A percentile compares a stretch with the other conserved stretches of the same genome.
Conservation (phyloP, 2,113 vertebrate genomes). For the Sceloporus tristichus region DNA sequence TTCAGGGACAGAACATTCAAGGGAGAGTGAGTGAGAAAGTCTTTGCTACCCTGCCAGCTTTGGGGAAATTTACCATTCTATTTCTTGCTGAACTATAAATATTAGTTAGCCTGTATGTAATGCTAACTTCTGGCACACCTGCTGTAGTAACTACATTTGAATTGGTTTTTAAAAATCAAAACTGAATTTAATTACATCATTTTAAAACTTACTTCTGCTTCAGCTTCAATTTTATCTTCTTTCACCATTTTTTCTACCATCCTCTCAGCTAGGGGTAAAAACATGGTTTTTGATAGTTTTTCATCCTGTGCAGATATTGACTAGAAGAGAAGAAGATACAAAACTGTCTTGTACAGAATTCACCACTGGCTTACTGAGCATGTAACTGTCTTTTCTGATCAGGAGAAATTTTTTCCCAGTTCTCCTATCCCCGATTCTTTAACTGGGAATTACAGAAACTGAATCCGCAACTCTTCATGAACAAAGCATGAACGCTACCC, state of each 20-base stretch:
- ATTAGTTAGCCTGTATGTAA: too few relatives aligned
- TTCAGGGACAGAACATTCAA: too few relatives aligned
- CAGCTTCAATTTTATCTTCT: slow-evolving; percentile 98
- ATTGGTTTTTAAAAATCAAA: not conserved
- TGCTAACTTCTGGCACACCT: too few relatives aligned
- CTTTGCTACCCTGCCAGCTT: too few relatives aligned
- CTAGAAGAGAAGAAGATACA: slow-evolving; percentile 71
- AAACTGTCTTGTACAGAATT: not conserved
- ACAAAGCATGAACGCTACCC: too few relatives aligned
- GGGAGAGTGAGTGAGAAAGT: too few relatives aligned
- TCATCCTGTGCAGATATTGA: slow-evolving; percentile 98
- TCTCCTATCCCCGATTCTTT: not conserved
- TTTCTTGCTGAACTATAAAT: too few relatives aligned
- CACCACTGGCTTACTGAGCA: not conserved
- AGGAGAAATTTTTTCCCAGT: not conserved
- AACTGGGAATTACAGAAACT: too few relatives aligned
- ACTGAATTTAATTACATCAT: not conserved
- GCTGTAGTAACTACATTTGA: not conserved
- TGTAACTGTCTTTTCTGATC: not conserved
- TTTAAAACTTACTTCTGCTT: slow-evolving; percentile 90
- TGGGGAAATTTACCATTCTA: too few relatives aligned
- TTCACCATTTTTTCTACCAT: slow-evolving; percentile 99
- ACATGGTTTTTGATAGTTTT: slow-evolving; percentile 97
- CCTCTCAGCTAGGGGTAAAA: slow-evolving; percentile 95
- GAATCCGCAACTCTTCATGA: too few relatives aligned